Evolutionary conservation across 2,797 vertebrate species (phyloP), one percentile per base, ranked within the genome.

Genomic region (Valencia hispanica): DNA sequence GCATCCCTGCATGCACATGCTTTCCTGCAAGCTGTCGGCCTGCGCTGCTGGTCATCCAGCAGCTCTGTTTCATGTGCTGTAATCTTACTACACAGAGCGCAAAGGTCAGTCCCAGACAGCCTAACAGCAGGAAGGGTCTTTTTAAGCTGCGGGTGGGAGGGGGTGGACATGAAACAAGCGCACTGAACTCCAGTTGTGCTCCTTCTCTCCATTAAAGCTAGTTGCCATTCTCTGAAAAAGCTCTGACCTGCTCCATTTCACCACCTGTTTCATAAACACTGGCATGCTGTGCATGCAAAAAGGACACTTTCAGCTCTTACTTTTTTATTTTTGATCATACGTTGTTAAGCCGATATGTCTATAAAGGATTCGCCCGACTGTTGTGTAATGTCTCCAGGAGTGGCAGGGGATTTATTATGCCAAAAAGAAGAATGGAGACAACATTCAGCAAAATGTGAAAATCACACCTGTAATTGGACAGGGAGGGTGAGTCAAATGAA

Each of bases 321-420:
- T 15, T 51, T 18, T 61, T 73, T 53, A 69, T 61, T 72, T 81
- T 27, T 75, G 20, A 2, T 71, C 75, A 18, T 70, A 71, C 32
- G 74, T 25, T 69, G 41, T 63, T n/a, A 76, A 12, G 12, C 17
- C 66, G 20, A 25, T 41, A 10, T 74, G 30, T 78, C 1, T 25
- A 51, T 22, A 51, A 51, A 51, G 50, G n/a, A 30, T 59, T 27
- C 55, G 15, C 30, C 15, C 53, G 43, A 80, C 20, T 78, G 47
- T 41, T n/a, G 30, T 82, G 55, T 71, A 18, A 0, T 94, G 45
- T 93, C n/a, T 92, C 10, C 90, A 99, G 98, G 98, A 99, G 91
- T 99, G 98, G 97, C 97, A 99, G 95, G 98, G 98, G 93, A 95
- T 97, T 92, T 98, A 98, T 95, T 97, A 97, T 86, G 94, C 96